Evolutionary conservation across 1,140 invertebrate species (phyloP), one percentile per base, ranked within the genome.

Genomic region (Neoseiulus cucumeris): DNA sequence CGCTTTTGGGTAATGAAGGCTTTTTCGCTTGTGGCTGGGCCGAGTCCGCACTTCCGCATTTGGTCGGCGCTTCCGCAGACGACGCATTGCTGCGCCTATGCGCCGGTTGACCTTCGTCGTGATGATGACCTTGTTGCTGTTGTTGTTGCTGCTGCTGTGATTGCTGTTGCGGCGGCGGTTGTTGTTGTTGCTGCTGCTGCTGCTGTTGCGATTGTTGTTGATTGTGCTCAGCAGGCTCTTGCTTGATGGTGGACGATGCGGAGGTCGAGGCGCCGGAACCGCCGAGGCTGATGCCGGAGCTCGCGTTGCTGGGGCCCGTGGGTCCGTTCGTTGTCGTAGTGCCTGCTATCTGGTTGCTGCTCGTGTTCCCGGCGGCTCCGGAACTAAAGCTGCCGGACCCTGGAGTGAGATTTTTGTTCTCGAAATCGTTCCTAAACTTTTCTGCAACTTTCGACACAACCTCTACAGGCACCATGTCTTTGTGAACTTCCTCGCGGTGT

Each of bases 401-500:
- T 84, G 28, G 30, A 42, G 59, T 42, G 83, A 65, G 80, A 45
- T 67, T 82, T 74, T 87, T 87, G 75, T 85, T 86, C 72, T 88
- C 85, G 74, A 87, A 88, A 72, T 89, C 86, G 71, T 81, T 83
- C 76, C 88, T 87, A 72, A 89, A 89, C 71, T 88, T 85, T 76
- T 91, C 86, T 33, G 89, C 88, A 77, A 91, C 92, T 74, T 88
- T 85, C 78, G 93, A 89, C 47, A 94, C 79, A 72, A 88, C 86
- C 72, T 91, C 86, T 25, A 87, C 78, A 14, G 90, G 89, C 65
- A 95, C 87, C 74, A 91, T 79, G 74, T 89, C 85, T 73, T 87
- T 86, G 77, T 95, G 91, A 68, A 91, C 84, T 80, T 94, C 90
- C 80, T 95, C 91, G 77, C 87, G 88, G 76, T 96, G 91, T 69